Base-by-base conservation (phyloP, 1,140 invertebrate genomes). In the Calosoma granatense region DNA sequence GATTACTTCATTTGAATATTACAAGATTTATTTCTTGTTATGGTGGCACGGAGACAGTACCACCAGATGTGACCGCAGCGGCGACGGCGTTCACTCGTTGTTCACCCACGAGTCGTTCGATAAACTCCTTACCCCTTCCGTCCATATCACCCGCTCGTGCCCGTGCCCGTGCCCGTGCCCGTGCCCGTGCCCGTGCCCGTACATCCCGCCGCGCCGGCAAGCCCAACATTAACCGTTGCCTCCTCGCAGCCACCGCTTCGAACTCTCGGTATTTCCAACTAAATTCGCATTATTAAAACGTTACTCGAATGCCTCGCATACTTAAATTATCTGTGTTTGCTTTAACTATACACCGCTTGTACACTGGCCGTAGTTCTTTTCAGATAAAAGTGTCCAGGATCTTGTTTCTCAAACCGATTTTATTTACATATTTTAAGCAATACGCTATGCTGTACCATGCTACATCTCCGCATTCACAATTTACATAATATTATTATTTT, bases 211-310 rank as follows among this genome's bases (percentile, higher is more conserved):
- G n/a, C n/a, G n/a, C n/a, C n/a, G n/a, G n/a, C n/a, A n/a, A n/a
- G n/a, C n/a, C n/a, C n/a, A n/a, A n/a, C n/a, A n/a, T n/a, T n/a
- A n/a, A n/a, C n/a, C n/a, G n/a, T n/a, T n/a, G n/a, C n/a, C n/a
- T n/a, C n/a, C n/a, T n/a, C n/a, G n/a, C n/a, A n/a, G n/a, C n/a
- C n/a, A n/a, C n/a, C n/a, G n/a, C n/a, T n/a, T 47, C 9, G 17
- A 47, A 47, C 41, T 47, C 41, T 47, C 41, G 41, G 41, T 47
- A 47, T 47, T 47, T 47, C 41, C 17, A 47, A 47, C 41, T 47
- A 47, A 47, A 47, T 47, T 47, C 41, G 15, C 41, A 47, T 47
- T 47, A 47, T 47, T 47, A 47, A 47, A 47, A 47, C 41, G 41
- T 47, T 47, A 47, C 17, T 47, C 41, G 41, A 17, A 47, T 47